These are phyloP conservation scores for Ammodytes marinus DNA, from an alignment of 2,113 vertebrate genomes.

Conservation along the genomic window DNA sequence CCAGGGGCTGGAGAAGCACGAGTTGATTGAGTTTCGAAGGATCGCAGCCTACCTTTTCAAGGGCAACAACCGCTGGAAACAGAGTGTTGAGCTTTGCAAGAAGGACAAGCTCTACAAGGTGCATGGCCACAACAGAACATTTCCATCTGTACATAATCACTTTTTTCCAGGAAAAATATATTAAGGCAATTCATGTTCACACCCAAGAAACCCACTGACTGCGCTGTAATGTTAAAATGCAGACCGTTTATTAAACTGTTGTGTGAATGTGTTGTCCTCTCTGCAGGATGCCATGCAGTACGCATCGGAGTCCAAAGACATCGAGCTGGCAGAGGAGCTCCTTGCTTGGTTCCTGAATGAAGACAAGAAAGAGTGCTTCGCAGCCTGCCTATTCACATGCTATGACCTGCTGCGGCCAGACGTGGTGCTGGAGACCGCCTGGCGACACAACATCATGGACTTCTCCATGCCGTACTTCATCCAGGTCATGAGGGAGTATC, in stretches of 20 bases:
- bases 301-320: slow-evolving; percentile 98
- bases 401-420: slow-evolving; percentile 97
- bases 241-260: neutral
- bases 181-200: neutral
- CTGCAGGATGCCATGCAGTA: slow-evolving; percentile 98
- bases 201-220: neutral
- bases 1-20: slow-evolving; percentile 96
- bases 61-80: slow-evolving; percentile 99
- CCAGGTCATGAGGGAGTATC: slow-evolving; percentile 99
- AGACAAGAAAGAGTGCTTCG: slow-evolving; percentile 98
- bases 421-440: slow-evolving; percentile 97
- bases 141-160: neutral
- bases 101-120: slow-evolving; percentile 99
- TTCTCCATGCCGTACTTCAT: slow-evolving; percentile 99
- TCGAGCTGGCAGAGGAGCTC: slow-evolving; percentile 95
- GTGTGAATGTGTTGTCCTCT: neutral
- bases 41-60: slow-evolving; percentile 99
- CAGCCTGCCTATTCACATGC: slow-evolving; percentile 98
- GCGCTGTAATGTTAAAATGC: neutral
- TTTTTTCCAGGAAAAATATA: neutral
- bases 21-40: slow-evolving; percentile 97
- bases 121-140: neutral
- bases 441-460: slow-evolving; percentile 99
- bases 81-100: slow-evolving; percentile 98
- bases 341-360: slow-evolving; percentile 98